Percentiles rank a stretch among this genome's conserved stretches.
These are phyloP conservation scores for Hartigia nigra DNA, from an alignment of 2,888 invertebrate genomes.

Conservation along the genomic window DNA sequence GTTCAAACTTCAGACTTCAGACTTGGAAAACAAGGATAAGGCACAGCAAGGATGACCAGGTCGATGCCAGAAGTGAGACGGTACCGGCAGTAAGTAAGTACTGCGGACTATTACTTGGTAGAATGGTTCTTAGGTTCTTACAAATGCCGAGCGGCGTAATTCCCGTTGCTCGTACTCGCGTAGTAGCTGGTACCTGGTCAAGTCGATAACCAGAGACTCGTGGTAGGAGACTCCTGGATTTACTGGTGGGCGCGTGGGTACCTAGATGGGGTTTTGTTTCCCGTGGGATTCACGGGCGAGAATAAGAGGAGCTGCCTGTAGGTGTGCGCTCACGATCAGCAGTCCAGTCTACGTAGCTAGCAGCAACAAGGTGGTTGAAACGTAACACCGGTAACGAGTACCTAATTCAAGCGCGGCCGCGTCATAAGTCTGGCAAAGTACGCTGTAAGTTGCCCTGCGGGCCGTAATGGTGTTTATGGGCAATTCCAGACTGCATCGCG, in stretches of 20 bases:
- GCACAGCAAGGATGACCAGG: not conserved
- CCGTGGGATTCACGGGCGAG: not conserved
- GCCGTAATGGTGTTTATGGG: conserved; percentile 62
- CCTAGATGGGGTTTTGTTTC: not conserved
- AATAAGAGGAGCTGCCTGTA: not conserved
- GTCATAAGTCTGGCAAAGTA: conserved; percentile 60
- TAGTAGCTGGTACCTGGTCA: not conserved
- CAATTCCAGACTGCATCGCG: conserved; percentile 40
- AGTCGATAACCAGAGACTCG: not conserved
- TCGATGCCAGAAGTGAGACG: not conserved
- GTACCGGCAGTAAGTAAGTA: not conserved
- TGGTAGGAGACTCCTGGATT: conserved; percentile 6
- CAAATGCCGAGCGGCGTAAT: not conserved
- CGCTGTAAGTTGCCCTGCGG: conserved; percentile 55
- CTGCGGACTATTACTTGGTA: not conserved
- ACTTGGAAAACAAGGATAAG: not conserved
- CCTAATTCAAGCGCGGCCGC: conserved; percentile 56
- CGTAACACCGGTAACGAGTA: conserved; percentile 61
- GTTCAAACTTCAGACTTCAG: not conserved
- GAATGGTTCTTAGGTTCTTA: not conserved
- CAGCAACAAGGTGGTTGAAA: conserved; percentile 41
- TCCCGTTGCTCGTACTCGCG: not conserved
- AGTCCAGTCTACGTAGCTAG: not conserved
- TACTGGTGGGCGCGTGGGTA: not conserved
- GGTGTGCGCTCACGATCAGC: not conserved